Base-by-base conservation (phyloP, 2,797 vertebrate genomes). In the Agapornis canus region DNA sequence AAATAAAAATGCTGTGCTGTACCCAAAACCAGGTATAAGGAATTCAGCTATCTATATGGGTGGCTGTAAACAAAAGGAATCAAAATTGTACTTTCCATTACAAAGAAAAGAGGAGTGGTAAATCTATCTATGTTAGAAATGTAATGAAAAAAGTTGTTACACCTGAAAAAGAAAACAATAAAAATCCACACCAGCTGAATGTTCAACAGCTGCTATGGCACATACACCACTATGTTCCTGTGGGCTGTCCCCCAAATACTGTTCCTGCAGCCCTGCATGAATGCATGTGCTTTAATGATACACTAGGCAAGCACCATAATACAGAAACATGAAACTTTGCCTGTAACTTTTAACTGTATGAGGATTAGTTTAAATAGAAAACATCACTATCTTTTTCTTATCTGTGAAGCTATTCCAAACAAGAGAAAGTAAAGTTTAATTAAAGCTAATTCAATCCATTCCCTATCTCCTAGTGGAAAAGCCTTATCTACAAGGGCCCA, bases 401-500 rank as follows among this genome's bases (percentile, higher is more conserved):
- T 89, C 86, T 77, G 25, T 69, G 60, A 82, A 65, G 49, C 31
- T 83, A 63, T 79, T 92, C 63, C 59, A 76, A 91, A 90, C 40
- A 79, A 83, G 70, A 31, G 69, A 71, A 87, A 86, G 54, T 47
- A 90, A 91, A 85, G 84, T 79, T 65, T 89, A 90, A 93, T 94
- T 93, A 90, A 89, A 70, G 31, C 31, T 70, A 48, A 86, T 92
- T 89, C 78, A 92, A 89, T 82, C 45, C 87, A 12, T 77, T 81
- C 51, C 19, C 40, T 78, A 5, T 85, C 37, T 95, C 57, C 57
- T 72, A 60, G 57, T 52, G 64, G 92, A 81, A 81, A 89, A 85
- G 57, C 48, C 57, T 95, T 95, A 92, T 92, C 91, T 92, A 54
- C 57, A 95, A 91, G 64, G 61, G 27, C 49, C 69, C 94, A 94